A percentile compares a stretch with the other conserved stretches of the same genome.
Evolutionary conservation across 1,140 invertebrate genomes (phyloP).

Genomic region (Bombus vancouverensis): DNA sequence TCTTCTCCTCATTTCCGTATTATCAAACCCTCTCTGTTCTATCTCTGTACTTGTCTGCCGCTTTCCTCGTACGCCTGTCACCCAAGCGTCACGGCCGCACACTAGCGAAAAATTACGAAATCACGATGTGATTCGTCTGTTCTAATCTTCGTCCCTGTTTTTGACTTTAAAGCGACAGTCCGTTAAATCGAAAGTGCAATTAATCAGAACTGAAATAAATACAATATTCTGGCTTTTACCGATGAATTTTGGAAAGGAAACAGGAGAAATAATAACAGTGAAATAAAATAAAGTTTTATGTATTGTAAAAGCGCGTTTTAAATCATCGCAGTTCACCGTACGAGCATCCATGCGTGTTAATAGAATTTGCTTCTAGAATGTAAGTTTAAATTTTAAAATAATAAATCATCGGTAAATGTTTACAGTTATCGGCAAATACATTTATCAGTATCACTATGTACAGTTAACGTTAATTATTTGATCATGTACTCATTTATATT

Average conservation of each 20-base stretch:
- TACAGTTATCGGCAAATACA: too few relatives aligned
- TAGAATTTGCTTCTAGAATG: neutral
- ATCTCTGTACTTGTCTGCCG: too few relatives aligned
- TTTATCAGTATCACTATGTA: too few relatives aligned
- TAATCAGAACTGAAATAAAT: neutral
- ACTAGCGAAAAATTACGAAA: neutral
- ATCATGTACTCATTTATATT: too few relatives aligned
- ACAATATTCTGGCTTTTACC: too few relatives aligned
- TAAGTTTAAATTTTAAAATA: neutral
- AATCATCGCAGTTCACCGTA: neutral
- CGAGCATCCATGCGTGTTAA: neutral
- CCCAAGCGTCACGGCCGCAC: neutral
- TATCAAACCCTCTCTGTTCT: neutral
- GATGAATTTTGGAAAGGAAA: neutral
- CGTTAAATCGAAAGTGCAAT: neutral
- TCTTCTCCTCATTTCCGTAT: neutral
- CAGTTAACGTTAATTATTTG: too few relatives aligned
- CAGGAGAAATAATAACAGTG: too few relatives aligned
- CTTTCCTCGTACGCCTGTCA: neutral
- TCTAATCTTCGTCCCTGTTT: neutral
- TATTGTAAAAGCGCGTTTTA: neutral
- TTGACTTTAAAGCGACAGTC: neutral
- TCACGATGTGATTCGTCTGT: neutral
- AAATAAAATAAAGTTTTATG: neutral
- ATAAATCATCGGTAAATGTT: neutral